phyloP scores from a whole-genome alignment of 2,888 invertebrate genomes.

The Ophion ellenae region DNA sequence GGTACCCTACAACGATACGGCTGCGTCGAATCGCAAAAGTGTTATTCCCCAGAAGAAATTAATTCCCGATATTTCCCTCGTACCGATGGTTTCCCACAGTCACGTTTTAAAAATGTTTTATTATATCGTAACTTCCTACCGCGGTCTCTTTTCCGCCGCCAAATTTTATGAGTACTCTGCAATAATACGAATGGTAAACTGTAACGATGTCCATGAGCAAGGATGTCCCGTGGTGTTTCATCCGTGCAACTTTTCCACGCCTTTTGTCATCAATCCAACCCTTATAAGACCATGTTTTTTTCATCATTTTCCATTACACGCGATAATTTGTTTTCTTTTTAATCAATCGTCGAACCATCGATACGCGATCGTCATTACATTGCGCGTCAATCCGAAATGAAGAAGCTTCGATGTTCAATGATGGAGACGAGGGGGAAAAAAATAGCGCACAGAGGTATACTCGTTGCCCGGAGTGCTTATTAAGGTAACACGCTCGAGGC shows the following conservation, averaged over 20 bases:
- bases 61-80: slow-evolving; percentile 72
- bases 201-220: slow-evolving; percentile 44
- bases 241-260: neutral
- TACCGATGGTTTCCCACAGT: slow-evolving; percentile 44
- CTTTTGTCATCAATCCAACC: slow-evolving; percentile 24
- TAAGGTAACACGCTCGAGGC: slow-evolving; percentile 60
- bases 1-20: slow-evolving; percentile 14
- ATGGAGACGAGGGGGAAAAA: neutral
- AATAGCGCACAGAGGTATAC: slow-evolving; percentile 30
- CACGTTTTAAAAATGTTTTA: slow-evolving; percentile 15
- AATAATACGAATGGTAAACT: slow-evolving; percentile 39
- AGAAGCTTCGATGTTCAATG: slow-evolving; percentile 1
- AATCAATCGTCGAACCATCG: neutral
- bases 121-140: slow-evolving; percentile 37
- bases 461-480: slow-evolving; percentile 55
- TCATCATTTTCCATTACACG: too few relatives aligned
- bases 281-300: slow-evolving; percentile 19
- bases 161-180: slow-evolving; percentile 41
- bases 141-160: slow-evolving; percentile 17
- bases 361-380: too few relatives aligned
- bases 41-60: slow-evolving; percentile 76
- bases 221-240: slow-evolving; percentile 1
- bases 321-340: too few relatives aligned
- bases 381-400: neutral
- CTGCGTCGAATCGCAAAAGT: slow-evolving; percentile 76